Evolutionary conservation across 2,113 vertebrate species (phyloP), one percentile per base, ranked within the genome.

Genomic region (Notarius lentiginosus): DNA sequence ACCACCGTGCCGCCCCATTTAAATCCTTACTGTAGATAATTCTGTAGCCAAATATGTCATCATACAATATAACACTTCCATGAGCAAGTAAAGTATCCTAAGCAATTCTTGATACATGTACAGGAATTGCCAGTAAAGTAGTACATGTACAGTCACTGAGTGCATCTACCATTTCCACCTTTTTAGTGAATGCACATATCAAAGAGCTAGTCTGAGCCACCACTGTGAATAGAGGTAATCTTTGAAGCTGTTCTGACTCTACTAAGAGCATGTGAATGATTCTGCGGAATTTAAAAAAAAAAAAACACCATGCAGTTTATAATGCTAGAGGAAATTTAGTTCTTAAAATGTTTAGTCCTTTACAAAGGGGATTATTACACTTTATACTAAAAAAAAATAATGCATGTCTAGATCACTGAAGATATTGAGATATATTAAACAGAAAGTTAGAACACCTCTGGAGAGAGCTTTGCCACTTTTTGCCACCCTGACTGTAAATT

Each of bases 181-280:
- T 5, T 68, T 73, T n/a, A 58, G 10, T 73, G 20, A 84, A 60
- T 84, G 58, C 53, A 72, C 51, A 70, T 56, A 84, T 84, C 66
- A 73, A 84, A 72, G 65, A 51, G 20, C n/a, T 84, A 18, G 66
- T 72, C 51, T 20, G 27, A 53, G 24, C 47, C 82, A 83, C 27
- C 30, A 14, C 51, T 73, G 34, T 84, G 66, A 58, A 84, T 72
- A 53, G 66, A 56, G 53, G 66, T 66, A 66, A 68, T 73, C 51
- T 41, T 58, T 84, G 65, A 56, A 83, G 49, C 82, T 34, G 27
- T 30, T 41, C 27, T 34, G 30, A 30, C 56, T 84, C 30, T 58
- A n/a, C 56, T 18, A 51, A 17, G 27, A 27, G 65, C n/a, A 34
- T 34, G 27, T 18, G n/a, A 30, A 66, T 7, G n/a, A 27, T 34